Base-by-base conservation (phyloP, 2,797 vertebrate genomes). In the Pipistrellus nathusii region DNA sequence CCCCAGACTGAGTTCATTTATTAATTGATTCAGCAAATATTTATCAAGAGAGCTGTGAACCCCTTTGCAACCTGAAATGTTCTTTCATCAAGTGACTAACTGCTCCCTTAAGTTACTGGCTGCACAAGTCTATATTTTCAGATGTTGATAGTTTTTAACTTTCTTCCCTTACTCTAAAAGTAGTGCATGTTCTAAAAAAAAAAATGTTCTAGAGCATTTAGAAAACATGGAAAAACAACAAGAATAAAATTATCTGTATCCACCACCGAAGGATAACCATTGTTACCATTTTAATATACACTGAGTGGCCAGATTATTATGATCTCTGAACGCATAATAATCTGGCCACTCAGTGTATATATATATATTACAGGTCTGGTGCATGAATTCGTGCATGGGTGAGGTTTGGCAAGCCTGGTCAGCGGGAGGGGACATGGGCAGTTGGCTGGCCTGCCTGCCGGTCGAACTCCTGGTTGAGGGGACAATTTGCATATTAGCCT, bases 1-100 rank as follows among this genome's bases (percentile, higher is more conserved):
- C 18, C 76, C 76, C 59, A 51, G 89, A 91, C 89, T 30, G 75
- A 89, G 87, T 80, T 89, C 66, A 51, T 68, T 83, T 88, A 92
- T 92, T 96, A 96, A 95, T 95, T 95, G 95, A 92, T 90, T 91
- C 89, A 57, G 80, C 88, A 84, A 94, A 89, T 89, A 83, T 91
- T 96, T 93, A 93, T 95, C 81, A 5, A 92, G 83, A 86, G 59
- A 94, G 68, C 91, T 85, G 84, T 95, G 92, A 96, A 86, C 71
- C 76, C 84, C 76, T 48, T 32, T 81, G 84, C 83, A 96, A 90
- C 53, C 64, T 75, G 35, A 90, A 64, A 81, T 30, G 53, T 48
- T 86, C 48, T 77, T 75, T 87, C 84, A 72, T 85, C 48, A 46
- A 91, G 77, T 62, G 57, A 96, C 38, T 85, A 77, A 76, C 38